These are phyloP conservation scores for Rosalia funebris DNA, from an alignment of 2,888 invertebrate genomes.

Conservation along the genomic window DNA sequence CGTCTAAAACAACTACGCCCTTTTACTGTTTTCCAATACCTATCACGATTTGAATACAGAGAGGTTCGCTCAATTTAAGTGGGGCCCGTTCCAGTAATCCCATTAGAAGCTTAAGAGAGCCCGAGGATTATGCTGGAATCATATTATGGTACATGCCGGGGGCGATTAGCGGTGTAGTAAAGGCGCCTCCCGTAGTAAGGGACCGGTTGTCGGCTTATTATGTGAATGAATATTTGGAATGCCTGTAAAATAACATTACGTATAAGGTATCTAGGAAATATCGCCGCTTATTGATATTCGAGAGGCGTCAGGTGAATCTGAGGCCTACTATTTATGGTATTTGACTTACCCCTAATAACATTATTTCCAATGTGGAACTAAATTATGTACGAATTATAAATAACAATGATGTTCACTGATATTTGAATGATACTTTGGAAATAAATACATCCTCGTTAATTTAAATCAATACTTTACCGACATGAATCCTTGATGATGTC, in stretches of 20 bases:
- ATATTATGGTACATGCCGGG: constrained; percentile 22
- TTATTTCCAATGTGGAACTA: too few relatives aligned
- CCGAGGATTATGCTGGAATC: constrained; percentile 28
- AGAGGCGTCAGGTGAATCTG: too few relatives aligned
- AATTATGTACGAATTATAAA: too few relatives aligned
- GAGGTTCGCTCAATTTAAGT: constrained; percentile 6
- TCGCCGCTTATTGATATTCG: too few relatives aligned
- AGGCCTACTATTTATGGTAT: too few relatives aligned
- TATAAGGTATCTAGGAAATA: too few relatives aligned
- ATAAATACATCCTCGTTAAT: too few relatives aligned
- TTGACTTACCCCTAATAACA: too few relatives aligned
- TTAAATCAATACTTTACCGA: too few relatives aligned
- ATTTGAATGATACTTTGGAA: too few relatives aligned
- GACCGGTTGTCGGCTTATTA: constrained; percentile 32
- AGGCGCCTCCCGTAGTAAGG: constrained; percentile 37
- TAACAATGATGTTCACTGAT: too few relatives aligned
- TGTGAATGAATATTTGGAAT: constrained; percentile 35
- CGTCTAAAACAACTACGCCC: constrained; percentile 22
- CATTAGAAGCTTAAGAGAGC: constrained; percentile 16
- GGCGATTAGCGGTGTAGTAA: constrained; percentile 39
- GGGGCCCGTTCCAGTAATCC: constrained; percentile 1
- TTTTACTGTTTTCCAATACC: constrained; percentile 26
- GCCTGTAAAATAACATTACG: constrained; percentile 17
- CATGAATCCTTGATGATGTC: too few relatives aligned
- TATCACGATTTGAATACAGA: constrained; percentile 18